Evolutionary conservation across 2,113 vertebrate genomes (phyloP), one percentile per base, ranked within the genome.

Genomic region (Callospermophilus lateralis): DNA sequence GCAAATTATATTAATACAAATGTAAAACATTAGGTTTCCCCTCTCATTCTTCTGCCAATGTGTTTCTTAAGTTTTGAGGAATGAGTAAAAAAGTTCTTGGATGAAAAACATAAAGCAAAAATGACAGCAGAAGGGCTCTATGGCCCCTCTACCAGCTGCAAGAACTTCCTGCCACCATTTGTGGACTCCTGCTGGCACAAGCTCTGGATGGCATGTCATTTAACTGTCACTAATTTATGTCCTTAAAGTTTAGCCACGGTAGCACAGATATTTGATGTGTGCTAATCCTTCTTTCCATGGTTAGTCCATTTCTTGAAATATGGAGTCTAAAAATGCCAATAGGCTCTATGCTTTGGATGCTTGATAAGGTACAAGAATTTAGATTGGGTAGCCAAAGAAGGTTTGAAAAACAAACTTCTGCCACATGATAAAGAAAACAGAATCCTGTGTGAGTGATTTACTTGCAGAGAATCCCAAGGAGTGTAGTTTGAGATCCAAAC

Each of bases 251-350:
- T 65, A 97, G 39, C 3, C n/a, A 13, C 5, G 63, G 55, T 37
- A 32, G 79, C 53, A 93, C 72, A 74, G 51, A 67, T 53, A 96
- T 77, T 30, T 67, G 65, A 9, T 3, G 45, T 5, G 58, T 34
- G 45, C 37, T 93, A n/a, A 65, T 95, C 70, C 48, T 90, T 84
- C 74, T 87, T 74, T 74, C 55, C 61, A 63, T n/a, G 39, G 63
- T 85, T 78, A 58, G 63, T 72, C 45, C n/a, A 45, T 34, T 84
- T 94, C 84, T 90, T 93, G 70, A 92, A 68, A 83, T 22, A 19
- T 78, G 53, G 16, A 83, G 39, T 61, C 86, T 93, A 72, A 77
- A 93, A 92, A 92, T n/a, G 63, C n/a, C 68, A 87, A n/a, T 76
- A 28, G 28, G 67, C 24, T 73, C 11, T 86, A 45, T 58, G 63